Conservation (phyloP, 35 echinoderm and acorn worm genomes). For the Ptychodera flava region DNA sequence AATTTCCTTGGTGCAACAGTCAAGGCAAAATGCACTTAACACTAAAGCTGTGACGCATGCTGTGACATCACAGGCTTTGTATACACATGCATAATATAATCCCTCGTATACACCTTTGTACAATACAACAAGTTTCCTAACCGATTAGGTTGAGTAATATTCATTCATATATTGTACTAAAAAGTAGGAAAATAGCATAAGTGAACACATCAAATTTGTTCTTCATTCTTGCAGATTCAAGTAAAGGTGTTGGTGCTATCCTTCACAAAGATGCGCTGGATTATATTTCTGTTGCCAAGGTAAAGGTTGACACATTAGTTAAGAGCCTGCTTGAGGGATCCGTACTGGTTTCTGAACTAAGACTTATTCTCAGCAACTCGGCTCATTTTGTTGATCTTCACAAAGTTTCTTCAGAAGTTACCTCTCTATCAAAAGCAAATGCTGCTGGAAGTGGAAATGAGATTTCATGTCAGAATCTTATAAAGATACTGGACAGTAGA, state of each 20-base stretch:
- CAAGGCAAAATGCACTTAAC: no score
- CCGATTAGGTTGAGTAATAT: no score
- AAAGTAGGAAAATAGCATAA: no score
- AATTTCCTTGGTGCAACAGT: no score
- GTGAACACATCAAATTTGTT: no score
- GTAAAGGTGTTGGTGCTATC: background rate
- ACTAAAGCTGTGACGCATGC: no score
- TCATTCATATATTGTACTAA: no score
- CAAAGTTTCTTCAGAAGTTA: background rate
- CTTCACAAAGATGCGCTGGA: background rate
- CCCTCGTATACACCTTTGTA: no score
- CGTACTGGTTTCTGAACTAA: background rate
- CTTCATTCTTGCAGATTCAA: background rate
- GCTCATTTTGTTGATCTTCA: background rate
- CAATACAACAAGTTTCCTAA: no score
- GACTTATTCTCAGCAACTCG: background rate
- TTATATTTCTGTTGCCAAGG: background rate
- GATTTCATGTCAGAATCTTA: background rate
- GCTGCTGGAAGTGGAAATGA: background rate
- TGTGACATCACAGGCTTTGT: no score
- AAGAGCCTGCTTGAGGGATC: background rate
- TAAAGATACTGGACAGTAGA: background rate
- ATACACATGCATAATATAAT: no score
- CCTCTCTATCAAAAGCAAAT: background rate
- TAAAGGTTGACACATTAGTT: background rate